Percentiles rank a stretch among this genome's conserved stretches.
Evolutionary conservation across 2,797 vertebrate genomes (phyloP).

Genomic region (Alexandromys oeconomus): DNA sequence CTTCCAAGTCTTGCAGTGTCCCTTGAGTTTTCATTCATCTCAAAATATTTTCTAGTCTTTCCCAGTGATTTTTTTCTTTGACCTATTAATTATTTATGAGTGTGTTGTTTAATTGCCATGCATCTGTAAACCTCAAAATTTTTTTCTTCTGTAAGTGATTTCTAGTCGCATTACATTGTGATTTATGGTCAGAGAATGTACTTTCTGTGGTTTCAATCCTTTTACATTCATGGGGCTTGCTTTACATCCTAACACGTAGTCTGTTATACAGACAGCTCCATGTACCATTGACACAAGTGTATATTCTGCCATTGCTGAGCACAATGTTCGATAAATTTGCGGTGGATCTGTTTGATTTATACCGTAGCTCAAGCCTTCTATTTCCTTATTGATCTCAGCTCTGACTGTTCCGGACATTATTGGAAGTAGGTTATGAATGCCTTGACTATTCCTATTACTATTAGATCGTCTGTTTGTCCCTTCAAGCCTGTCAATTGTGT

Average conservation of each 20-base stretch:
- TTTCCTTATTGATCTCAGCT: neutral
- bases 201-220: neutral
- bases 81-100: constrained; percentile 20
- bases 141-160: constrained; percentile 20
- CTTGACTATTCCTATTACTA: constrained; percentile 20
- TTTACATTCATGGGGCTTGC: neutral
- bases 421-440: neutral
- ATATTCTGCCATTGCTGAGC: neutral
- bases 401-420: neutral
- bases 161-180: neutral
- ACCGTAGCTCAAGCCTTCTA: neutral
- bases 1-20: neutral
- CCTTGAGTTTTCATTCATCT: constrained; percentile 41
- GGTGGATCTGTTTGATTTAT: neutral
- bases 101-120: neutral
- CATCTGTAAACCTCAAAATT: neutral
- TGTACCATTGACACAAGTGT: neutral
- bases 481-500: neutral
- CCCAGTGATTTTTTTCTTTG: constrained; percentile 14
- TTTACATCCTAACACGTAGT: neutral
- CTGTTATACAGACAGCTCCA: neutral
- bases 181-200: neutral
- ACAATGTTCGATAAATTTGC: neutral
- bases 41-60: constrained; percentile 14
- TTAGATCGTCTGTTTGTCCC: neutral